Base-by-base conservation (phyloP, 2,888 invertebrate genomes). In the Lathronympha strigana region DNA sequence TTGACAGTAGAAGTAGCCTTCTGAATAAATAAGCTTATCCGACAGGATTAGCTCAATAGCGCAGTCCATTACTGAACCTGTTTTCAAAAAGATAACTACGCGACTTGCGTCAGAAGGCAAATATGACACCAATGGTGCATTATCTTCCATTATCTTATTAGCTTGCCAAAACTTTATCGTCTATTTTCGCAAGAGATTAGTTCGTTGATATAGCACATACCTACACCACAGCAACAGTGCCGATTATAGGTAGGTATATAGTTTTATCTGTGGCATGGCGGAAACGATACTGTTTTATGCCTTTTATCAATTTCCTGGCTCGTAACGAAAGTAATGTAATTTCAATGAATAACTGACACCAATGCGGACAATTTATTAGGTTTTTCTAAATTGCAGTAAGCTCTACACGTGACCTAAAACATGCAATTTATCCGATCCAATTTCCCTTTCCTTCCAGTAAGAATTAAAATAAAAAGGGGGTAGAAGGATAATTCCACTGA, bases 291-390 rank as follows among this genome's bases (percentile, higher is more conserved):
- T 43, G 51, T 19, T 61, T 43, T 51, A 28, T 55, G 28, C 15
- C 21, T 38, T 54, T 50, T 63, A 47, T 63, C 58, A 64, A 53
- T 64, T 60, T 64, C 64, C 64, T 60, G 64, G 64, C 43, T 36
- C 13, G 25, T 17, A 61, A 45, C n/a, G 33, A 53, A 57, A 57
- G 57, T 57, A 45, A 57, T 57, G 25, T 55, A 40, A 31, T 45
- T 57, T 45, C 28, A 43, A 43, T 57, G 31, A 57, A 45, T 57
- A 57, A 43, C 17, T 17, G 5, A 8, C n/a, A 55, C 17, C 38
- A 40, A 19, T 43, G n/a, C 8, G 23, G 2, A 13, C 21, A 21
- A 21, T 45, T 19, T 45, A 21, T 8, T 28, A n/a, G n/a, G n/a
- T n/a, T n/a, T n/a, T n/a, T n/a, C n/a, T 28, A 28, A 8, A 28